Conservation (phyloP, 2,888 invertebrate genomes). For the Watsonalla cultraria region DNA sequence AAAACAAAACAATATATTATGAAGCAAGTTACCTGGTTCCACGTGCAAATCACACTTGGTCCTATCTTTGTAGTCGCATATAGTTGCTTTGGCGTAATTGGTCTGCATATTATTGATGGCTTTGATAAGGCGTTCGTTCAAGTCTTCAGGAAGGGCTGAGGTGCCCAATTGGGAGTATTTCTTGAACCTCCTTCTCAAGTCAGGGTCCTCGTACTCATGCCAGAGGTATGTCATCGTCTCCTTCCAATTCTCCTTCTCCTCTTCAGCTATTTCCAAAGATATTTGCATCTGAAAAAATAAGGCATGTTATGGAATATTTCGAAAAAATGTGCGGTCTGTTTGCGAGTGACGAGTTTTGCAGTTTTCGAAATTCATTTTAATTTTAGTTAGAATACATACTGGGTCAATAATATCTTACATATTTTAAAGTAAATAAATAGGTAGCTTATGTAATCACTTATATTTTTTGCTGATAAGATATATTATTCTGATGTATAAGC, state of each 20-base stretch:
- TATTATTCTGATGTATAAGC: too few relatives aligned
- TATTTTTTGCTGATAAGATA: too few relatives aligned
- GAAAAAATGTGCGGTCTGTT: too few relatives aligned
- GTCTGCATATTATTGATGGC: constrained; percentile 84
- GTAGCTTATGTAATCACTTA: too few relatives aligned
- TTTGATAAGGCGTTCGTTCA: constrained; percentile 79
- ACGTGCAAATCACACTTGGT: constrained; percentile 84
- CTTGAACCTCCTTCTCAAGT: constrained; percentile 85
- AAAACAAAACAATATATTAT: not conserved
- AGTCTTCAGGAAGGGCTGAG: constrained; percentile 84
- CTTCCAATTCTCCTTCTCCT: constrained; percentile 81
- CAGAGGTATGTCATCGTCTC: constrained; percentile 85
- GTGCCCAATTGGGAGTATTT: constrained; percentile 84
- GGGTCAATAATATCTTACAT: too few relatives aligned
- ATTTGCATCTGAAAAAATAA: constrained; percentile 44
- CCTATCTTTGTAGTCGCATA: constrained; percentile 83
- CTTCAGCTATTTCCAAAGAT: constrained; percentile 63
- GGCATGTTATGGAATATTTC: not conserved
- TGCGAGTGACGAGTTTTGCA: too few relatives aligned
- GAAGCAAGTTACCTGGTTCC: constrained; percentile 80
- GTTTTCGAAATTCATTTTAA: too few relatives aligned
- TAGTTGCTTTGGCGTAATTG: constrained; percentile 86
- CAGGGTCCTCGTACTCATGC: constrained; percentile 83
- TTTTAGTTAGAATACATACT: too few relatives aligned
- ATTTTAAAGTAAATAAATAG: too few relatives aligned